These are phyloP conservation scores for Hemitrygon akajei DNA, from an alignment of 2,797 vertebrate species.

Conservation along the genomic window DNA sequence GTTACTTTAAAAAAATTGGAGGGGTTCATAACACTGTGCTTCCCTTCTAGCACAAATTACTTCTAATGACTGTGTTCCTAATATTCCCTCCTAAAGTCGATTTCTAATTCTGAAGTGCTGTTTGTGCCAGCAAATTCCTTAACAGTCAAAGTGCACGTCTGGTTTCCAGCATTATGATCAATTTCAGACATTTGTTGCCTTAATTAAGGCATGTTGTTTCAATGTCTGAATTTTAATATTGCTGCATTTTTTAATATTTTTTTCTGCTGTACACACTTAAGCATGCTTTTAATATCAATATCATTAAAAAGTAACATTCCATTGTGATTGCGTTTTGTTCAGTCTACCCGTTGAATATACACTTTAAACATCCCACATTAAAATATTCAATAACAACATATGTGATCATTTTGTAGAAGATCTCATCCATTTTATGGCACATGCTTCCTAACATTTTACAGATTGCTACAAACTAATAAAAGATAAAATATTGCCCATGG, in stretches of 20 bases:
- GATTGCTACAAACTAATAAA: constrained; percentile 37
- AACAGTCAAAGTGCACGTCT: constrained; percentile 38
- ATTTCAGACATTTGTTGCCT: constrained; percentile 37
- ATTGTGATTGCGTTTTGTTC: not conserved
- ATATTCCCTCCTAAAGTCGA: constrained; percentile 62
- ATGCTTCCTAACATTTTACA: constrained; percentile 37
- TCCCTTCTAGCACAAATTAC: constrained; percentile 69
- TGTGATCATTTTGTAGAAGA: constrained; percentile 37
- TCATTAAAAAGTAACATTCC: not conserved
- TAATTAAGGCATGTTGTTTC: constrained; percentile 37
- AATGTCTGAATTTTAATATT: constrained; percentile 37
- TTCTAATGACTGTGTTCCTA: constrained; percentile 72
- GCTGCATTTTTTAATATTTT: constrained; percentile 18
- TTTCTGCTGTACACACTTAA: not conserved
- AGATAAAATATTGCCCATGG: constrained; percentile 28
- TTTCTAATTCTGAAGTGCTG: constrained; percentile 50
- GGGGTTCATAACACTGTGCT: constrained; percentile 66
- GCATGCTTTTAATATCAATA: constrained; percentile 24
- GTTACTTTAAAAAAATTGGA: constrained; percentile 65
- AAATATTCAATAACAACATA: constrained; percentile 25
- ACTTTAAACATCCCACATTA: not conserved
- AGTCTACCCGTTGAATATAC: not conserved
- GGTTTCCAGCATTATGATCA: constrained; percentile 37
- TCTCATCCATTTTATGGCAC: constrained; percentile 37
- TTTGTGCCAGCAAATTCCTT: constrained; percentile 37